A percentile compares a stretch with the other conserved stretches of the same genome.
Evolutionary conservation across 1,140 invertebrate species (phyloP).

Genomic region (Bombyx mandarina): DNA sequence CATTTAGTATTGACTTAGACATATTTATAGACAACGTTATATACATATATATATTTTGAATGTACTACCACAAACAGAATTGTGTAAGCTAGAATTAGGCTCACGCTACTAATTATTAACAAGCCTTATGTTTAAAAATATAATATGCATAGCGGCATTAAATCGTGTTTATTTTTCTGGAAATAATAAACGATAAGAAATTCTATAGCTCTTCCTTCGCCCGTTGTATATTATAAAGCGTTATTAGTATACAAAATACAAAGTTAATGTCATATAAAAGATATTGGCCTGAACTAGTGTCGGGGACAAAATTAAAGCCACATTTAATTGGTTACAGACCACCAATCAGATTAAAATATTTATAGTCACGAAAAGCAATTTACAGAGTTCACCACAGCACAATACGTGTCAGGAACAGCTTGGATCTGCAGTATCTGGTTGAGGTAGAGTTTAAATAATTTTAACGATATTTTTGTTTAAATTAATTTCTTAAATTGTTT

Average conservation of each 20-base stretch:
- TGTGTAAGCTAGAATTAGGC: too few relatives aligned
- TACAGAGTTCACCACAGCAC: slow-evolving; percentile 43
- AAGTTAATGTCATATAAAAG: background rate
- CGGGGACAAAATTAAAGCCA: slow-evolving; percentile 1
- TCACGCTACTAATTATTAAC: too few relatives aligned
- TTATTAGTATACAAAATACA: background rate
- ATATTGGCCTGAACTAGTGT: background rate
- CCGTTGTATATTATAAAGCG: background rate
- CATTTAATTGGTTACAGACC: slow-evolving; percentile 33
- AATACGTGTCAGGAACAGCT: slow-evolving; percentile 45
- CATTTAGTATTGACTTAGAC: too few relatives aligned
- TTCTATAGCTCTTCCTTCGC: background rate
- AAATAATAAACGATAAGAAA: too few relatives aligned
- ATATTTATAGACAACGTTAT: too few relatives aligned
- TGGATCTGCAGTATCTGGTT: slow-evolving; percentile 36
- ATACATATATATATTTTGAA: too few relatives aligned
- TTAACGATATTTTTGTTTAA: slow-evolving; percentile 13
- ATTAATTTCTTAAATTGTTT: background rate
- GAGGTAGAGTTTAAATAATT: slow-evolving; percentile 4
- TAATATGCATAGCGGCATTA: too few relatives aligned
- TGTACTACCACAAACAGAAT: too few relatives aligned
- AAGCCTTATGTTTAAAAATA: too few relatives aligned
- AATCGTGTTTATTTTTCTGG: too few relatives aligned
- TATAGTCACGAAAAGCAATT: slow-evolving; percentile 55
- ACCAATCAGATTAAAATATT: slow-evolving; percentile 59